phyloP scores from a whole-genome alignment of 2,888 invertebrate species.

The Nephrocerus scutellatus region DNA sequence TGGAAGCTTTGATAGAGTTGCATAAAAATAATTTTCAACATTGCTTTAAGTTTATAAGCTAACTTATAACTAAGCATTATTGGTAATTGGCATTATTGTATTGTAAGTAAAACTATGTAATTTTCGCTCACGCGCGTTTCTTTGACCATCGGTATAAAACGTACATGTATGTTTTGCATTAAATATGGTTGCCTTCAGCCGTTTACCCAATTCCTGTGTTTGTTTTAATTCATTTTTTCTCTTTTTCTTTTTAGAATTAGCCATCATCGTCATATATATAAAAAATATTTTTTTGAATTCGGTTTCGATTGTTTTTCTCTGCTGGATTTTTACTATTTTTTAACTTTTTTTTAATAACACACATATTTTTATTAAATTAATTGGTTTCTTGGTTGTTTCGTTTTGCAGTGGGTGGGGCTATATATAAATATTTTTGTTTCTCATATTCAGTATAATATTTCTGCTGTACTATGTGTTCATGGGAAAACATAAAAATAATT shows the following conservation, averaged over 20 bases:
- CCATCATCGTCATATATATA: conserved; percentile 23
- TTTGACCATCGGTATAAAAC: conserved; percentile 21
- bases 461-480: too few relatives aligned
- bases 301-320: conserved; percentile 19
- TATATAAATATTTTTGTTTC: conserved; percentile 18
- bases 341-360: conserved; percentile 17
- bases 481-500: too few relatives aligned
- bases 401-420: conserved; percentile 24
- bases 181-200: conserved; percentile 23
- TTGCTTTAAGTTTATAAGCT: too few relatives aligned
- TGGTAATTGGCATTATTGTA: too few relatives aligned
- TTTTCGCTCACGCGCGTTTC: too few relatives aligned
- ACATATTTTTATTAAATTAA: too few relatives aligned
- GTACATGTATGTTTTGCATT: conserved; percentile 19
- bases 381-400: too few relatives aligned
- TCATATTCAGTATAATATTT: too few relatives aligned
- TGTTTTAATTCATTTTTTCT: conserved; percentile 6
- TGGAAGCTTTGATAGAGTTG: too few relatives aligned
- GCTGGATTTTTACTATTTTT: conserved; percentile 14
- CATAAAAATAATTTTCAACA: too few relatives aligned
- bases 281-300: conserved; percentile 26
- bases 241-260: conserved; percentile 18
- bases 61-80: too few relatives aligned
- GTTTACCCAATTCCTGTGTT: conserved; percentile 14
- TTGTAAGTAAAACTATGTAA: too few relatives aligned